Conservation (phyloP, 2,888 invertebrate species). For the Tethea ocularis region DNA sequence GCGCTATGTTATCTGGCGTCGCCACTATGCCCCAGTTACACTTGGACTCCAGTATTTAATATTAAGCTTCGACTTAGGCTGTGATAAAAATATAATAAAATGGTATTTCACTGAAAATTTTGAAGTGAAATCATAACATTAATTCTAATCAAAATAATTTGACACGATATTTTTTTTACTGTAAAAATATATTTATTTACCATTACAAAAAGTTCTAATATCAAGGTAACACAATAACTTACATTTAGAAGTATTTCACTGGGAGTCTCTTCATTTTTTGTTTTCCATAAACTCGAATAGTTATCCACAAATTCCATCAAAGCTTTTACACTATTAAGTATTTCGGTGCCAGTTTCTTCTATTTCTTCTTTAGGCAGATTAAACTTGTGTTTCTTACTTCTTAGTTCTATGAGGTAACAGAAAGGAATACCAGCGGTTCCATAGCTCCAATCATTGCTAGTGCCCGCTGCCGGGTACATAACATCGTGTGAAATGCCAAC, state of each 20-base stretch:
- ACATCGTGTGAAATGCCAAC: conserved; percentile 74
- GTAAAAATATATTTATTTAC: neutral
- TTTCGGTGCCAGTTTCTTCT: conserved; percentile 64
- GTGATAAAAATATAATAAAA: neutral
- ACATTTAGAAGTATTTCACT: neutral
- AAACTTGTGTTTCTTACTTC: conserved; percentile 68
- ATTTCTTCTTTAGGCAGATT: conserved; percentile 67
- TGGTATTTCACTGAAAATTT: neutral
- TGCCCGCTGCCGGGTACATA: conserved; percentile 71
- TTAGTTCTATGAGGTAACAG: conserved; percentile 71
- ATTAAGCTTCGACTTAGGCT: no score
- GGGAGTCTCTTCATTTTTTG: conserved; percentile 10
- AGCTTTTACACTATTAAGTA: conserved; percentile 57
- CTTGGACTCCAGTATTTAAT: no score
- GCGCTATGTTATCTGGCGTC: conserved; percentile 43
- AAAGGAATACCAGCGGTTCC: conserved; percentile 66
- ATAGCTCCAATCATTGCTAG: conserved; percentile 72
- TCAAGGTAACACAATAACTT: neutral
- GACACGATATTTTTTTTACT: neutral
- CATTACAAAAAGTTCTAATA: neutral
- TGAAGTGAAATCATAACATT: neutral
- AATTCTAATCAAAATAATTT: neutral
- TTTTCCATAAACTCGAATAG: conserved; percentile 21
- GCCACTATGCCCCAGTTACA: conserved; percentile 61
- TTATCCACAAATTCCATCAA: conserved; percentile 70